Conservation (phyloP, 2,113 vertebrate genomes). For the Hucho hucho region DNA sequence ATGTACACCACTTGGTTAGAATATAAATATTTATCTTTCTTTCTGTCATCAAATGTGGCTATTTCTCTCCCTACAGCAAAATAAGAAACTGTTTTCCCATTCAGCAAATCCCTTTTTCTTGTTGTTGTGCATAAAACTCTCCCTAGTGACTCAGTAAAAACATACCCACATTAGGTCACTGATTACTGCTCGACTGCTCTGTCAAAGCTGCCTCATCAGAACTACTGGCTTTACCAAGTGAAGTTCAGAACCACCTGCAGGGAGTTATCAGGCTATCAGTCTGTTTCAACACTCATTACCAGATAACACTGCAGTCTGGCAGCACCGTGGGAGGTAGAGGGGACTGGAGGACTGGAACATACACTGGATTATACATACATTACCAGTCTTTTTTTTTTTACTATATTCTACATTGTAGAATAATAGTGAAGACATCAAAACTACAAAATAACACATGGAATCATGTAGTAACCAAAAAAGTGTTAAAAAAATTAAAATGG, state of each 20-base stretch:
- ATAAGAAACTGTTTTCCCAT: neutral
- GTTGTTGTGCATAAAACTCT: too few relatives aligned
- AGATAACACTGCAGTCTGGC: neutral
- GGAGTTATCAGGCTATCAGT: neutral
- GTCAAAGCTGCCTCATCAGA: neutral
- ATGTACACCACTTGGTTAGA: too few relatives aligned
- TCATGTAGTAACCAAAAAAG: too few relatives aligned
- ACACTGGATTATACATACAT: too few relatives aligned
- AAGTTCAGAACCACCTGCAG: neutral
- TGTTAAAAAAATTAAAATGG: too few relatives aligned
- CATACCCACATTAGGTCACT: neutral
- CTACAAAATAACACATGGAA: too few relatives aligned
- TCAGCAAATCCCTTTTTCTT: conserved; percentile 4
- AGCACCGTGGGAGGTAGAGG: neutral
- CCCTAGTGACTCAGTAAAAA: neutral
- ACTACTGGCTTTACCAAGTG: neutral
- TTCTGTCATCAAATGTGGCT: too few relatives aligned
- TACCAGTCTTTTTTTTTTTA: too few relatives aligned
- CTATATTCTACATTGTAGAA: too few relatives aligned
- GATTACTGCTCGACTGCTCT: neutral
- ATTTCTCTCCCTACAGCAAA: too few relatives aligned
- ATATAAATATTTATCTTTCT: too few relatives aligned
- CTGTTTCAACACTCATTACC: neutral
- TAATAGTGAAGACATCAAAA: too few relatives aligned
- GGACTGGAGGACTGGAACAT: neutral